phyloP scores from a whole-genome alignment of 2,888 invertebrate genomes.

The Elysia crispata region DNA sequence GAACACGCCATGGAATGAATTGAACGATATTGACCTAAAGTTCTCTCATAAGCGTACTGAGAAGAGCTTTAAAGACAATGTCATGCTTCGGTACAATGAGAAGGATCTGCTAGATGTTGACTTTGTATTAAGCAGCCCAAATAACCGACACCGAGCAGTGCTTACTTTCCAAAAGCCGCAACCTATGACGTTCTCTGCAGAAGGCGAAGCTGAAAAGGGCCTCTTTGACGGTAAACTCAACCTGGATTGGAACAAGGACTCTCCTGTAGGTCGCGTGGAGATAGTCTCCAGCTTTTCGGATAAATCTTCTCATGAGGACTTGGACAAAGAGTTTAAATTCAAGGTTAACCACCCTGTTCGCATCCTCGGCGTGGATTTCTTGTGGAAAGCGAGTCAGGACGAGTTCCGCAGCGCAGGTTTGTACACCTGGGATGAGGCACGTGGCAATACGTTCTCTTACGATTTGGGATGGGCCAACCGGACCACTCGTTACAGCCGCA shows the following conservation, averaged over 20 bases:
- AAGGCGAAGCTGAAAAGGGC: too few species aligned
- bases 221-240: slow-evolving; percentile 56
- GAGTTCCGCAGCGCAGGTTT: slow-evolving; percentile 54
- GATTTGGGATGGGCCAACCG: slow-evolving; percentile 53
- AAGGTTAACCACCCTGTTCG: slow-evolving; percentile 59
- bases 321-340: slow-evolving; percentile 46
- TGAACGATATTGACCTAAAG: background rate
- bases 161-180: too few species aligned
- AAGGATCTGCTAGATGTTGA: too few species aligned
- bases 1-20: slow-evolving; percentile 30
- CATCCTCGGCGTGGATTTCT: slow-evolving; percentile 58
- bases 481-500: slow-evolving; percentile 52
- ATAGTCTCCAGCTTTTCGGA: slow-evolving; percentile 56
- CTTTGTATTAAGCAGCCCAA: too few species aligned
- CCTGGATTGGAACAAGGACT: slow-evolving; percentile 71
- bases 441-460: slow-evolving; percentile 58
- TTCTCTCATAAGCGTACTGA: too few species aligned
- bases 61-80: too few species aligned
- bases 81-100: too few species aligned
- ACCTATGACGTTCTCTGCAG: too few species aligned
- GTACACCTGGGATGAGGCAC: slow-evolving; percentile 61
- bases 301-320: slow-evolving; percentile 37
- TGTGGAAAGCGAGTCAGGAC: slow-evolving; percentile 51
- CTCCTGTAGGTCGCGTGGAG: slow-evolving; percentile 57
- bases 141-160: too few species aligned